phyloP scores from a whole-genome alignment of 2,113 vertebrate genomes.

The Daubentonia madagascariensis region DNA sequence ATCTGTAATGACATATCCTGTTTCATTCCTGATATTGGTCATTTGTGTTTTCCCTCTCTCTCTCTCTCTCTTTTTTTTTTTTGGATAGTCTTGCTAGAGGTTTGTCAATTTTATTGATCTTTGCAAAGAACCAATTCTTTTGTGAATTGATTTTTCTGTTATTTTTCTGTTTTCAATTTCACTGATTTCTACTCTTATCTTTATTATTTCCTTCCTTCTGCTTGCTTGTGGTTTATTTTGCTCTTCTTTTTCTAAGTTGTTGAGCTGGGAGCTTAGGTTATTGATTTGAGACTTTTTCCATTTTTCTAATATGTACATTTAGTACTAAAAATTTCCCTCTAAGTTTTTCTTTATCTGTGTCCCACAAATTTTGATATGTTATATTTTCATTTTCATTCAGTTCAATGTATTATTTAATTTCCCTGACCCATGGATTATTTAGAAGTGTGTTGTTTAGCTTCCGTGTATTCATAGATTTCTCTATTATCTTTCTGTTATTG shows the following conservation, averaged over 20 bases:
- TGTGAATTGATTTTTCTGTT: neutral
- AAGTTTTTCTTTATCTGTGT: neutral
- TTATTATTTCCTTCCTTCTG: constrained; percentile 3
- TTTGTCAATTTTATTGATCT: constrained; percentile 1
- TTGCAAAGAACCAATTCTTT: neutral
- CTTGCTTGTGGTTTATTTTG: neutral
- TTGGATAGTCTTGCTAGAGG: neutral
- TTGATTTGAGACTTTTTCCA: neutral
- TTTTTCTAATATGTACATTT: neutral
- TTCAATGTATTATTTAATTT: neutral
- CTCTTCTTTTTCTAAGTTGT: neutral
- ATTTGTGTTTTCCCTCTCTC: neutral
- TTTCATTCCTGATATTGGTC: neutral
- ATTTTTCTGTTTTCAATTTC: neutral
- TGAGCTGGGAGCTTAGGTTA: neutral
- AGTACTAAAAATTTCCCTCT: neutral
- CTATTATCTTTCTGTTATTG: neutral
- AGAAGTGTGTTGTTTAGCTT: neutral
- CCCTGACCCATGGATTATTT: neutral
- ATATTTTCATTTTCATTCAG: neutral
- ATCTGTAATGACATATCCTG: neutral
- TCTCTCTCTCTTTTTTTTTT: neutral
- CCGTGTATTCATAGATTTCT: neutral
- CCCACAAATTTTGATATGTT: neutral
- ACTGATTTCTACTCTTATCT: neutral